Percentiles rank a stretch among this genome's conserved stretches.
Conservation (phyloP, 2,888 invertebrate species). For the Eupithecia pulchellata region DNA sequence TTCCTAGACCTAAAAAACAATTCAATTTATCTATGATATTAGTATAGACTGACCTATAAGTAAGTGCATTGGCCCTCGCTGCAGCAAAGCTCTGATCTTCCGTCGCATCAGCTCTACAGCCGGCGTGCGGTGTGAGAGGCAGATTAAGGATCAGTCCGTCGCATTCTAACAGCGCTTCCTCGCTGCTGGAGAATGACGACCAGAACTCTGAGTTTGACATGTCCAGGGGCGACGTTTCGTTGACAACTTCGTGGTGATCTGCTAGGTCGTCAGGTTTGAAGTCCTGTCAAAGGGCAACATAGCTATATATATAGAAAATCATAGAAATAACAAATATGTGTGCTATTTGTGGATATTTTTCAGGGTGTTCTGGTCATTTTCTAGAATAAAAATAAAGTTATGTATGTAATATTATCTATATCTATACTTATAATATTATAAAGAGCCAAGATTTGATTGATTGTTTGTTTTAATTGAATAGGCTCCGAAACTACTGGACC, state of each 20-base stretch:
- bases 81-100: constrained; percentile 79
- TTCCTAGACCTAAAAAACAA: no score
- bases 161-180: constrained; percentile 90
- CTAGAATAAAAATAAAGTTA: no score
- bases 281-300: constrained; percentile 64
- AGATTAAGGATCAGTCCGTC: constrained; percentile 90
- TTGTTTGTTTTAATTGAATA: no score
- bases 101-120: constrained; percentile 75
- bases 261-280: constrained; percentile 87
- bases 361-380: no score
- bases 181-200: constrained; percentile 93
- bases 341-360: no score
- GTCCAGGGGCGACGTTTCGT: constrained; percentile 88
- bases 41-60: constrained; percentile 88
- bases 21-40: no score
- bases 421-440: no score
- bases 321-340: no score
- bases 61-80: constrained; percentile 86
- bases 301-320: no score
- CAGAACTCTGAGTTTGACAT: constrained; percentile 92
- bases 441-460: no score
- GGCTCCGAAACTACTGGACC: no score
- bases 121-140: constrained; percentile 87
- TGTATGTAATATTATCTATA: no score
- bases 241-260: constrained; percentile 86